A percentile compares a stretch with the other conserved stretches of the same genome.
Evolutionary conservation across 1,140 invertebrate genomes (phyloP).

Genomic region (Camponotus pennsylvanicus): DNA sequence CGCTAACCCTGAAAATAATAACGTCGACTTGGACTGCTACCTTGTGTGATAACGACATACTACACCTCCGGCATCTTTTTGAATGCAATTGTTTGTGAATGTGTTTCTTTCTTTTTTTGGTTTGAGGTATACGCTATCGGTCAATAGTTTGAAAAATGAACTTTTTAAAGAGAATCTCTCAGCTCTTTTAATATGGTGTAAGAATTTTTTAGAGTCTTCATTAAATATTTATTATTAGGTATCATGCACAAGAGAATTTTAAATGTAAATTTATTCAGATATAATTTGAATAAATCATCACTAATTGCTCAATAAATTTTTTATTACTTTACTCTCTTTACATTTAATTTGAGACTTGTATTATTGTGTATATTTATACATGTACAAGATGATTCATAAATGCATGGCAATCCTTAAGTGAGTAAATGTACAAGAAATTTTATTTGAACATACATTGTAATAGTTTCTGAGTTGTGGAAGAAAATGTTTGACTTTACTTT

Average conservation of each 20-base stretch:
- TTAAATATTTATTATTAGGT: neutral
- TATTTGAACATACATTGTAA: too few species aligned
- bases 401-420: too few species aligned
- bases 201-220: neutral
- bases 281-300: neutral
- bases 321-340: neutral
- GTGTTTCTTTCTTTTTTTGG: slow-evolving; percentile 24
- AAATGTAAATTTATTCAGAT: slow-evolving; percentile 3
- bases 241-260: neutral
- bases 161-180: neutral
- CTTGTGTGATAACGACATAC: slow-evolving; percentile 53
- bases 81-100: slow-evolving; percentile 56
- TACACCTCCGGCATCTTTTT: slow-evolving; percentile 11
- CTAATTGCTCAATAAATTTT: neutral
- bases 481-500: too few species aligned
- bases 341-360: too few species aligned
- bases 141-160: slow-evolving; percentile 18
- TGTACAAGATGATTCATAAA: too few species aligned
- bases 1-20: slow-evolving; percentile 57
- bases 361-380: too few species aligned
- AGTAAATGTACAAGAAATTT: too few species aligned
- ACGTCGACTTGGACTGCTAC: slow-evolving; percentile 42
- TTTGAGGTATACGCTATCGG: neutral
- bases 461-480: too few species aligned
- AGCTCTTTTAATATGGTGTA: neutral